These are phyloP conservation scores for Cariama cristata DNA, from an alignment of 2,113 vertebrate genomes.

Conservation along the genomic window DNA sequence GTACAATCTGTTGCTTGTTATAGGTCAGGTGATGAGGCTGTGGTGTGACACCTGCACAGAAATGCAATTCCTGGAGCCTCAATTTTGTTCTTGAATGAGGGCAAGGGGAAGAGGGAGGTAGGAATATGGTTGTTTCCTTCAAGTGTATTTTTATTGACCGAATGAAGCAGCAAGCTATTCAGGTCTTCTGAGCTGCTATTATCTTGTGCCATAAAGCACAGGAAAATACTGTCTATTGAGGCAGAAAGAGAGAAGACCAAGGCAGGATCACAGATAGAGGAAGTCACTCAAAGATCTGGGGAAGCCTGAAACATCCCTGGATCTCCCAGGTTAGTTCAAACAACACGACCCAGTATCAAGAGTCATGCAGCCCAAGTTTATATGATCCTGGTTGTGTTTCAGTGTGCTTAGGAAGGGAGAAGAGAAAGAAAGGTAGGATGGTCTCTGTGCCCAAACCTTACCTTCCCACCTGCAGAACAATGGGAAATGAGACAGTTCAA, in stretches of 20 bases:
- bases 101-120: neutral
- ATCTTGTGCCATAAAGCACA: neutral
- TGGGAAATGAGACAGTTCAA: neutral
- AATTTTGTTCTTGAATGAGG: neutral
- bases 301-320: neutral
- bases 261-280: neutral
- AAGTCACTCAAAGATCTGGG: neutral
- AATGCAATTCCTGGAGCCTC: neutral
- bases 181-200: neutral
- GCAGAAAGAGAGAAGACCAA: neutral
- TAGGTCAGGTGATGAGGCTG: constrained; percentile 18
- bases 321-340: neutral
- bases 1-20: constrained; percentile 39
- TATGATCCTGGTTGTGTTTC: neutral
- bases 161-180: neutral
- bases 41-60: neutral
- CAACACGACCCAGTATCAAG: neutral
- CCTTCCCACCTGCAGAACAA: neutral
- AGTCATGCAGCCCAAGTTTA: neutral
- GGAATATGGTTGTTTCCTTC: neutral
- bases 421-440: neutral
- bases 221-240: neutral
- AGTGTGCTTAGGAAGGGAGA: neutral
- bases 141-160: neutral
- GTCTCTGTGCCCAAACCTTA: neutral